Evolutionary conservation across 1,140 invertebrate genomes (phyloP).

Genomic region (Cyclina sinensis): DNA sequence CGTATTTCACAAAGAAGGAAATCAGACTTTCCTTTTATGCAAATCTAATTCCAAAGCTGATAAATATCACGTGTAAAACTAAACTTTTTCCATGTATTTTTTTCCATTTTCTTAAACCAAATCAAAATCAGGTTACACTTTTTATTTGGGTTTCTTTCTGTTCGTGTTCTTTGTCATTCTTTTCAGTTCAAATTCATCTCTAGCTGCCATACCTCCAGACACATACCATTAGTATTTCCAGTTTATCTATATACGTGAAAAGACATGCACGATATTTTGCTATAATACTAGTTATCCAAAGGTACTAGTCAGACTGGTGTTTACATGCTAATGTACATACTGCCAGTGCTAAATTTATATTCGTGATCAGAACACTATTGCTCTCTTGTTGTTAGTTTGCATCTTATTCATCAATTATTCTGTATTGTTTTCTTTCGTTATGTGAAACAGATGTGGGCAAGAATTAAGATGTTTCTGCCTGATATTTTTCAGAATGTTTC

Average conservation of each 20-base stretch:
- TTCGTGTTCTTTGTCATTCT: too few relatives aligned
- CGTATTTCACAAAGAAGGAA: too few relatives aligned
- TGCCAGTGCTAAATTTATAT: neutral
- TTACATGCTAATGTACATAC: neutral
- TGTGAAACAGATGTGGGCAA: conserved; percentile 19
- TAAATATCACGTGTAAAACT: too few relatives aligned
- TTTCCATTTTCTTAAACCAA: too few relatives aligned
- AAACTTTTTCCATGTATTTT: too few relatives aligned
- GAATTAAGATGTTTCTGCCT: neutral
- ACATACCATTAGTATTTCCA: neutral
- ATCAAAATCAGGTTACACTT: too few relatives aligned
- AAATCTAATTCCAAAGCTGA: too few relatives aligned
- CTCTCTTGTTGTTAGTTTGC: neutral
- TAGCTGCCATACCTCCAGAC: too few relatives aligned
- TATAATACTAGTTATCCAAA: neutral
- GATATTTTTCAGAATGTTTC: too few relatives aligned
- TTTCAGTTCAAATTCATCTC: too few relatives aligned
- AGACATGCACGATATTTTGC: neutral
- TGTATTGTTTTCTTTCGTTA: neutral
- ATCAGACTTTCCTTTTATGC: too few relatives aligned
- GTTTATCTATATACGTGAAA: neutral
- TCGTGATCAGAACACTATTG: neutral
- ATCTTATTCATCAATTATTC: conserved; percentile 3
- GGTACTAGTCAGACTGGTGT: neutral
- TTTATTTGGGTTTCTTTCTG: too few relatives aligned